Conservation (phyloP, 2,113 vertebrate species). For the Seriola rivoliana region DNA sequence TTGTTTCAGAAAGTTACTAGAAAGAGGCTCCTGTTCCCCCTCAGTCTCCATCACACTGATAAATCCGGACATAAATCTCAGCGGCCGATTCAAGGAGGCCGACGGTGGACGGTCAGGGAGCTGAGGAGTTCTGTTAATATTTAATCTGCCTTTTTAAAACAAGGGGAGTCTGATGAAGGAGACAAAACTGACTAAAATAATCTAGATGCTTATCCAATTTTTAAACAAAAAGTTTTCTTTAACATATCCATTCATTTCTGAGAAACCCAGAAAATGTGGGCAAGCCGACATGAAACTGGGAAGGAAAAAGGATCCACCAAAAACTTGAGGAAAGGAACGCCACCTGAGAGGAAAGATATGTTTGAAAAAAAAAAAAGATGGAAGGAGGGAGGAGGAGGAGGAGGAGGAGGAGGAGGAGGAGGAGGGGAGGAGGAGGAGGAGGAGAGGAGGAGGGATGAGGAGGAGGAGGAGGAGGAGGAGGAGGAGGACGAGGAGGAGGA, state of each 20-base stretch:
- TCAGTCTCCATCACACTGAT: neutral
- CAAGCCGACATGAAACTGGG: neutral
- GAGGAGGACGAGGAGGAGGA: neutral
- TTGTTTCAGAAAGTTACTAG: neutral
- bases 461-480: neutral
- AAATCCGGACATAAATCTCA: neutral
- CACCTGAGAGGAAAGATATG: slow-evolving; percentile 14
- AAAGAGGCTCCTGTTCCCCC: neutral
- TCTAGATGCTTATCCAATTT: too few relatives aligned
- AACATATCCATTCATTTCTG: neutral
- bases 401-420: neutral
- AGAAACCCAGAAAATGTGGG: neutral
- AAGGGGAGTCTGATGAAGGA: neutral
- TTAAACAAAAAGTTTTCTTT: neutral
- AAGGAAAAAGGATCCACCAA: neutral
- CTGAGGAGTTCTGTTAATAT: neutral
- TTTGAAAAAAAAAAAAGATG: slow-evolving; percentile 1
- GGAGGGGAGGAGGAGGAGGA: slow-evolving; percentile 6
- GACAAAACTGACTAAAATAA: neutral
- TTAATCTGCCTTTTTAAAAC: neutral
- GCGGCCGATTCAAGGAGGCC: neutral
- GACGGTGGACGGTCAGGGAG: neutral
- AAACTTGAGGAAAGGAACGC: slow-evolving; percentile 1
- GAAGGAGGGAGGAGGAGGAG: neutral
- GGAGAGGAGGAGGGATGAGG: neutral